Base-by-base conservation (phyloP, 2,888 invertebrate species). In the Lithophane semibrunnea region DNA sequence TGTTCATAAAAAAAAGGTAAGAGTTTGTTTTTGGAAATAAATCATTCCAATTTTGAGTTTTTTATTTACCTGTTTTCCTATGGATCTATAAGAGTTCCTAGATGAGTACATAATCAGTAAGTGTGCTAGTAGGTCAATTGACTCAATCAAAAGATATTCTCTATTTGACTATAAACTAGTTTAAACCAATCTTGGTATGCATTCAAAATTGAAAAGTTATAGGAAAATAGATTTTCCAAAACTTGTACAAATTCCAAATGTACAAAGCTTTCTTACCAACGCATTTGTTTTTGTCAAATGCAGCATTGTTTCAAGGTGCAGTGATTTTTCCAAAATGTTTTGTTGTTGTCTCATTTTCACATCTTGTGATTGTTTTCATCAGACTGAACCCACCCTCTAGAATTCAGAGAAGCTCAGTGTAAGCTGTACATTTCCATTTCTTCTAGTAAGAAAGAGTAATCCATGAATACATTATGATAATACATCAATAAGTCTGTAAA, bases 321-420 rank as follows among this genome's bases (percentile, higher is more conserved):
- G 0, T 52, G n/a, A 64, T 47, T 56, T 64, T 44, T 68, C 44
- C 67, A 44, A 52, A 64, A 13, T 56, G 4, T 49, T 37, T 18
- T 37, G 56, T 12, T 2, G 66, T 68, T 7, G 54, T 37, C n/a
- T n/a, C n/a, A 37, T 37, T 37, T 68, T 49, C 49, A 64, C 7
- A 56, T 42, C 21, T 70, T 37, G 65, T 21, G 21, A 61, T 67
- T 61, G 21, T 24, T 70, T 12, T 67, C 70, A 52, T 71, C 12
- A 13, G 24, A 71, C 52, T 24, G 37, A 60, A 52, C 83, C 83
- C 83, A 70, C 44, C 73, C 80, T 44, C 81, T 82, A 82, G 47
- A 82, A 82, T 84, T 71, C 37, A 82, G 73, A 82, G 61, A 79
- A 84, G 44, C 68, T 52, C n/a, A 37, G 24, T 82, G 42, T 60